Conservation (phyloP, 2,113 vertebrate species). For the Pollimyrus isidori region DNA sequence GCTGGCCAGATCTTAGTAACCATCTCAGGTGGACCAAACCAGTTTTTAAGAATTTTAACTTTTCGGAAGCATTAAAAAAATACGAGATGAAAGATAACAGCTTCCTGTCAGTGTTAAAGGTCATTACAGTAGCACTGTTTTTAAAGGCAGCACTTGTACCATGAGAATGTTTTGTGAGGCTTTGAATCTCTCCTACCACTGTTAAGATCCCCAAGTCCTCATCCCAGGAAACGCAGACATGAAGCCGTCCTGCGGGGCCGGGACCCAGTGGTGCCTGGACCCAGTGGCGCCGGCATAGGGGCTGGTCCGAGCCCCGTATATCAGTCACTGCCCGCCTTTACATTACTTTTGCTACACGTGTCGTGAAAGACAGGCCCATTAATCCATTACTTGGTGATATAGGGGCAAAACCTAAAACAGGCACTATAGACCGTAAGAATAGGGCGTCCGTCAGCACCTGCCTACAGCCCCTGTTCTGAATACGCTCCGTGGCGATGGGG, state of each 20-base stretch:
- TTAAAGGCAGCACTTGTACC: not conserved
- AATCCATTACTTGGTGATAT: not conserved
- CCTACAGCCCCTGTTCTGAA: not conserved
- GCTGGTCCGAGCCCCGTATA: not conserved
- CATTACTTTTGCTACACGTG: not conserved
- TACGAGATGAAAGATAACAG: not conserved
- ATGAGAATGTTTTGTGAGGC: not conserved
- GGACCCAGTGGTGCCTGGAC: not conserved
- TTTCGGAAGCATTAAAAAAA: not conserved
- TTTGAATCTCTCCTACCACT: not conserved
- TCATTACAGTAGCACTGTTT: not conserved
- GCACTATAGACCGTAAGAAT: not conserved
- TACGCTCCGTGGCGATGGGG: not conserved
- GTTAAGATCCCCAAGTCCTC: not conserved
- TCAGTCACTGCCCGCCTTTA: not conserved
- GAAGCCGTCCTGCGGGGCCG: not conserved
- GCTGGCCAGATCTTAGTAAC: not conserved
- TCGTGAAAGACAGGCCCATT: not conserved
- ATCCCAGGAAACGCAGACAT: not conserved
- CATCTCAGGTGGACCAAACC: not conserved
- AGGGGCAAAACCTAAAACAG: not conserved
- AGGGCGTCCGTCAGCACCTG: not conserved
- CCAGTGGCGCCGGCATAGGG: fast-evolving
- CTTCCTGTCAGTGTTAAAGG: not conserved
- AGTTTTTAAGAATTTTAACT: not conserved